Conservation (phyloP, 2,797 vertebrate species). For the Bovichtus diacanthus region DNA sequence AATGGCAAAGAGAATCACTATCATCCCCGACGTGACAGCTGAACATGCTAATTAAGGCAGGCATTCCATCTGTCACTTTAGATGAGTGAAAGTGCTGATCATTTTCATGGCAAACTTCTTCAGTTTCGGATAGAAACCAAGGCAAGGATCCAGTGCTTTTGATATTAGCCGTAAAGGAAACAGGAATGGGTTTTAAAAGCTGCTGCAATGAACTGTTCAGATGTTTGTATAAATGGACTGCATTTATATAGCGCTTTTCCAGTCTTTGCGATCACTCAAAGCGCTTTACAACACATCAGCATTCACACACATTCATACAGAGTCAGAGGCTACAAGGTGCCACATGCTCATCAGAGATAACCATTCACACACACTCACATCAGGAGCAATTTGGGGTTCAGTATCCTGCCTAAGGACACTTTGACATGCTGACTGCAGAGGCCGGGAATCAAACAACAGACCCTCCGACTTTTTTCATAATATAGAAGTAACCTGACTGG, state of each 20-base stretch:
- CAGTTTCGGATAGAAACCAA: constrained; percentile 4
- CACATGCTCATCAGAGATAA: too few species aligned
- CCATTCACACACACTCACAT: too few species aligned
- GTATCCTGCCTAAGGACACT: too few species aligned
- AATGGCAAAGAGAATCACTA: constrained; percentile 36
- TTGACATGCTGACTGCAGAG: too few species aligned
- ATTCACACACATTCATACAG: too few species aligned
- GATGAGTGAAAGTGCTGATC: constrained; percentile 35
- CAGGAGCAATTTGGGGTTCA: too few species aligned
- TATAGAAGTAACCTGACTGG: constrained; percentile 43
- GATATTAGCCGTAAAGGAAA: neutral
- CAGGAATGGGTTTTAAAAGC: neutral
- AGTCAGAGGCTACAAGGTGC: too few species aligned
- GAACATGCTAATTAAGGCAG: constrained; percentile 43
- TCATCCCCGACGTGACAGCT: constrained; percentile 40
- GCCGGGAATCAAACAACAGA: too few species aligned
- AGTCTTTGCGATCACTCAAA: too few species aligned
- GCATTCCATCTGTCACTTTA: constrained; percentile 43
- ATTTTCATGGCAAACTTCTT: constrained; percentile 13
- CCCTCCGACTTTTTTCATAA: constrained; percentile 58
- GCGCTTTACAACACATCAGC: too few species aligned
- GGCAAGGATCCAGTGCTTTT: constrained; percentile 11
- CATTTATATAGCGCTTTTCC: too few species aligned
- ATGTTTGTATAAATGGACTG: too few species aligned
- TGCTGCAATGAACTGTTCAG: neutral